Conservation (phyloP, 2,888 invertebrate genomes). For the Idaea biselata region DNA sequence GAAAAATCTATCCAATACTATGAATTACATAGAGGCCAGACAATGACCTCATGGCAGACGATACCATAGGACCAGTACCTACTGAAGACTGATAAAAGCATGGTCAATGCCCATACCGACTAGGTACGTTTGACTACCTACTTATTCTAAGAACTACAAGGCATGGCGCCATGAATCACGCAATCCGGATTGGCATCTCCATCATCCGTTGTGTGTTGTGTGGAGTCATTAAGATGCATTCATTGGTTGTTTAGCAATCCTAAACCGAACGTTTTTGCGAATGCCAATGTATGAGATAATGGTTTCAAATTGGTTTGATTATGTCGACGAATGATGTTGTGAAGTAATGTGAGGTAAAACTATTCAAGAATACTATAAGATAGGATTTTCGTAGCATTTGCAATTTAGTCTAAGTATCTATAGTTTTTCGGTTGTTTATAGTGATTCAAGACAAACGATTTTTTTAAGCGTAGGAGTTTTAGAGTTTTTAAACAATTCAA, state of each 20-base stretch:
- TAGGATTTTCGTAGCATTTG: no score
- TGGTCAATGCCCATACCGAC: neutral
- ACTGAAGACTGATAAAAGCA: neutral
- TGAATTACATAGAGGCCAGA: constrained; percentile 50
- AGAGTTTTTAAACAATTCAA: no score
- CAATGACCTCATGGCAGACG: constrained; percentile 56
- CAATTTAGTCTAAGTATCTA: no score
- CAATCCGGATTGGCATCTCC: neutral
- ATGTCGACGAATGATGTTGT: neutral
- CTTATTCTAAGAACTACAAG: constrained; percentile 1
- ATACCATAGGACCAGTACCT: neutral
- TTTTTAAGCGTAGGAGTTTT: no score
- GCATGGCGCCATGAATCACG: neutral
- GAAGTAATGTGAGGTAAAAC: neutral
- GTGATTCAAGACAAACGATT: no score
- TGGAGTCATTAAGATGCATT: neutral
- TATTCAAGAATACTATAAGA: no score
- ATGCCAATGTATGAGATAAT: neutral
- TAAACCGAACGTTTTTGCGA: neutral
- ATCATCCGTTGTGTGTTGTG: neutral
- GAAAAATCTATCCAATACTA: constrained; percentile 7
- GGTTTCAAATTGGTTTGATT: neutral
- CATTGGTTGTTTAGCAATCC: neutral
- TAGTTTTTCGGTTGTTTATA: no score
- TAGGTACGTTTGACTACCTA: neutral